Evolutionary conservation across 2,113 vertebrate species (phyloP), one percentile per base, ranked within the genome.

Genomic region (Nothoprocta pentlandii): DNA sequence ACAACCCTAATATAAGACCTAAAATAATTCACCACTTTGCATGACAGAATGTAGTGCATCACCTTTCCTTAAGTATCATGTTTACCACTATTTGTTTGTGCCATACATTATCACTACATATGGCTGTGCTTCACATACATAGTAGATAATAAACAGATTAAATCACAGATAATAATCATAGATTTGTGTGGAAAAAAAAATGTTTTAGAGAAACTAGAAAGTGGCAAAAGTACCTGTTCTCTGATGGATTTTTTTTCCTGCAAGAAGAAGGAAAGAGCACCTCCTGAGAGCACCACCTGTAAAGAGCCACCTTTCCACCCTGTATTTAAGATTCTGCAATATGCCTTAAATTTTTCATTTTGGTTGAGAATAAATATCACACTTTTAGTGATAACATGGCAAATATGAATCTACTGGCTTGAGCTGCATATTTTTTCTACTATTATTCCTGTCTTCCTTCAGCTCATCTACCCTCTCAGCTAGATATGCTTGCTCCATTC

Each of bases 31-130:
- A n/a, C 30, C 49, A 14, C 42, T 7, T 85, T 12, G 9, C 41
- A 46, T 76, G 59, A 73, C 39, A 85, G 12, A 44, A 41, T 39
- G 32, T 10, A 89, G 56, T 32, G 51, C n/a, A 46, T 83, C 46
- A 83, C 44, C 71, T 90, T 89, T 92, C 49, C 46, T 47, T 16
- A 91, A 92, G 58, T 81, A 46, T 76, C 79, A 73, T 30, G 22
- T 41, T 76, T 56, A 56, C 34, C 49, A 68, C 12, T 62, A 32
- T 70, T 89, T 94, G 58, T 92, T 89, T 95, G 70, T 49, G 77
- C 12, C 58, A 36, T 64, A 10, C 26, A 26, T 68, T 82, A 64
- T 56, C 69, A 63, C 78, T 84, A 68, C 74, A 47, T 61, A 68
- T 71, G 66, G 56, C 39, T 91, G 26, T 6, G 19, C 23, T 90